These are phyloP conservation scores for Cerastis leucographa DNA, from an alignment of 2,888 invertebrate species.

Conservation along the genomic window DNA sequence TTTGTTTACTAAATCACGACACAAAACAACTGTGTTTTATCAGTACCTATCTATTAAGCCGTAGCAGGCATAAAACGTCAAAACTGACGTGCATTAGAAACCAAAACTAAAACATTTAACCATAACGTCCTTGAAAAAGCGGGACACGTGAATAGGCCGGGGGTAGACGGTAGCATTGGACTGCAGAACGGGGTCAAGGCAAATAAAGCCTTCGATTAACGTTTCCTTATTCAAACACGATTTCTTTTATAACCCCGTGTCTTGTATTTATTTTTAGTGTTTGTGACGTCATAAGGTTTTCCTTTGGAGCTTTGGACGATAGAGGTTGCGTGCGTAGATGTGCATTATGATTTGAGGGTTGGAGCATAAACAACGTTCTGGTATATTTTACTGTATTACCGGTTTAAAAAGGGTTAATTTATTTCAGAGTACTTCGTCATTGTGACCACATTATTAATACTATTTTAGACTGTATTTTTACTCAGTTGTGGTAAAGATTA, in stretches of 20 bases:
- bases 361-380: constrained; percentile 34
- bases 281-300: constrained; percentile 61
- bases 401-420: constrained; percentile 27
- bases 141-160: constrained; percentile 63
- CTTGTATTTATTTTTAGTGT: constrained; percentile 66
- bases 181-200: constrained; percentile 70
- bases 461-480: neutral
- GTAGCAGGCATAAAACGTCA: constrained; percentile 5
- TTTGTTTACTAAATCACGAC: neutral
- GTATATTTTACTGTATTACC: constrained; percentile 11
- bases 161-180: constrained; percentile 69
- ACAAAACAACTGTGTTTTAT: neutral
- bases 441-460: neutral
- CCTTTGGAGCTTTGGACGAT: constrained; percentile 41
- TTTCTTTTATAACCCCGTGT: constrained; percentile 65
- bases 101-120: constrained; percentile 50
- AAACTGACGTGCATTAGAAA: constrained; percentile 30
- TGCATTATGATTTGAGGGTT: constrained; percentile 48
- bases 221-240: constrained; percentile 70
- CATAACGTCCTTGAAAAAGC: constrained; percentile 68
- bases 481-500: neutral
- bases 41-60: constrained; percentile 1
- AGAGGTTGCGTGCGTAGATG: constrained; percentile 47
- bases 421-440: neutral
- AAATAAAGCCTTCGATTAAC: constrained; percentile 70